These are phyloP conservation scores for Pterostichus niger DNA, from an alignment of 2,888 invertebrate genomes.

Conservation along the genomic window DNA sequence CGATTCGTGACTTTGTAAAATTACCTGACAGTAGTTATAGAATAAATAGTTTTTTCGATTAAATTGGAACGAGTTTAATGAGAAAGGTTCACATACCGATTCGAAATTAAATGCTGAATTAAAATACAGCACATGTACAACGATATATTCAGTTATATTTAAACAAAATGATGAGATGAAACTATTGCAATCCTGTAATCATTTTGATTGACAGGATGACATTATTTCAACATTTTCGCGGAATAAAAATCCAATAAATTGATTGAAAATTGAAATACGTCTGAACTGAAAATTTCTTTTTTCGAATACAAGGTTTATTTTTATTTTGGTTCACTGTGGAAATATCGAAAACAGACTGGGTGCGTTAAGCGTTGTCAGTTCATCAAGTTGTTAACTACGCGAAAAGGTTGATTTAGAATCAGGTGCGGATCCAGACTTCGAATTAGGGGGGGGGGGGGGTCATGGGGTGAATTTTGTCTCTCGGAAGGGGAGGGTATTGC, in stretches of 20 bases:
- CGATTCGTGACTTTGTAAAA: constrained; percentile 32
- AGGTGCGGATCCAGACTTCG: too few species aligned
- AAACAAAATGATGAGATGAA: constrained; percentile 14
- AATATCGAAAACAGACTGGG: too few species aligned
- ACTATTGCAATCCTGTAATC: constrained; percentile 8
- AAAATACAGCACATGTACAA: constrained; percentile 30
- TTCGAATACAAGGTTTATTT: too few species aligned
- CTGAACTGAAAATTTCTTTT: too few species aligned
- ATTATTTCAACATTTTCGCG: constrained; percentile 14
- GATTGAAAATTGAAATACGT: too few species aligned
- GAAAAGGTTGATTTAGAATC: too few species aligned
- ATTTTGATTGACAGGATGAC: constrained; percentile 33
- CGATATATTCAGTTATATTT: constrained; percentile 13
- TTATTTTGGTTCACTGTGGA: too few species aligned
- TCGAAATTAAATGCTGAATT: constrained; percentile 33
- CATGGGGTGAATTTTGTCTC: too few species aligned
- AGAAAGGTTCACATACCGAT: constrained; percentile 22
- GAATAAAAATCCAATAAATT: not conserved
- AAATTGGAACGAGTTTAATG: constrained; percentile 44
- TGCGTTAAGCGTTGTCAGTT: too few species aligned
- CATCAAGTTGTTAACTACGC: too few species aligned
- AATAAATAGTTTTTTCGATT: constrained; percentile 52
- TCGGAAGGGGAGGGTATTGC: too few species aligned
- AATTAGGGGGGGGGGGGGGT: too few species aligned
- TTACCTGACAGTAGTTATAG: constrained; percentile 14